Evolutionary conservation across 2,888 invertebrate species (phyloP).

Genomic region (Gasteruption jaculator): DNA sequence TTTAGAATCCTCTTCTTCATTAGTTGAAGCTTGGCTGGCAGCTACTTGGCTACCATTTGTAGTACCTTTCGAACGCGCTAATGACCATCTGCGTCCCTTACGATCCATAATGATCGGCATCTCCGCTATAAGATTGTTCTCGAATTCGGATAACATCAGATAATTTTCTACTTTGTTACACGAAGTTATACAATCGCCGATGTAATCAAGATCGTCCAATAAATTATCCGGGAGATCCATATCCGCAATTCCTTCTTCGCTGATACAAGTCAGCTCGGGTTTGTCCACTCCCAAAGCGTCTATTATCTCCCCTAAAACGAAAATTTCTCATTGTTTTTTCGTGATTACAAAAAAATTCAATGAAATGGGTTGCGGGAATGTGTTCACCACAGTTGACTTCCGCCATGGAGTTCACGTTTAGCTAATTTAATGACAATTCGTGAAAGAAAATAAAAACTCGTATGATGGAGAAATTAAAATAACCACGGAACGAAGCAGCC

Average conservation of each 20-base stretch:
- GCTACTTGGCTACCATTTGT: conserved; percentile 37
- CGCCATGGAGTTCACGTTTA: no score
- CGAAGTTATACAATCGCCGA: conserved; percentile 78
- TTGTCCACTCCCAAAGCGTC: conserved; percentile 52
- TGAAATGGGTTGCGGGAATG: no score
- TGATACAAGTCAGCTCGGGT: conserved; percentile 78
- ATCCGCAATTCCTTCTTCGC: conserved; percentile 79
- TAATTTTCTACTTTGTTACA: conserved; percentile 85
- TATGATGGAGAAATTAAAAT: no score
- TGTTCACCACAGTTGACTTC: no score
- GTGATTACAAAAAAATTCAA: no score
- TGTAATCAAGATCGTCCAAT: conserved; percentile 73
- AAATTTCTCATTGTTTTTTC: no score
- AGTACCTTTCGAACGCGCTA: conserved; percentile 55
- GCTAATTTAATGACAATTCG: no score
- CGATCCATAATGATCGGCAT: conserved; percentile 71
- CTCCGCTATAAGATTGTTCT: conserved; percentile 78
- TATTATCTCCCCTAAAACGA: conserved; percentile 30
- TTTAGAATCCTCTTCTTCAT: conserved; percentile 32
- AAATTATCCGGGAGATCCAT: conserved; percentile 78
- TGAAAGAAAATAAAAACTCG: no score
- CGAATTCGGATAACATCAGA: conserved; percentile 80
- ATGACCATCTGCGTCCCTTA: conserved; percentile 68
- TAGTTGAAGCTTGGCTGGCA: conserved; percentile 32
- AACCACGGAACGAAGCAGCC: no score